Evolutionary conservation across 2,888 invertebrate genomes (phyloP).

Genomic region (Eristalis pertinax): DNA sequence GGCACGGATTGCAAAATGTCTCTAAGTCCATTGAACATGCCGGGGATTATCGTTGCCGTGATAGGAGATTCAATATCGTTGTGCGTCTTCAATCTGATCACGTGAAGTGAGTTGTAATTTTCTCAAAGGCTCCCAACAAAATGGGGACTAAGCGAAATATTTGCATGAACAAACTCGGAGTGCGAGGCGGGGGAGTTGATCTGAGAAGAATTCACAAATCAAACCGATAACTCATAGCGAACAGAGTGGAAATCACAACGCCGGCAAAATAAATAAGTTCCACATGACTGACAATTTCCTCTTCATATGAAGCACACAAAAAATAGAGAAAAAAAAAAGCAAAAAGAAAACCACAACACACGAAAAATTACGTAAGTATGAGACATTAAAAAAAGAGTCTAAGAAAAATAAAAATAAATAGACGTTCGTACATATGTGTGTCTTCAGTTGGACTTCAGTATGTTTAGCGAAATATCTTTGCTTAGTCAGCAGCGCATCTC

Average conservation of each 20-base stretch:
- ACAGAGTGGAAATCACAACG: slow-evolving; percentile 2
- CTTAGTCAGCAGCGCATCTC: slow-evolving; percentile 27
- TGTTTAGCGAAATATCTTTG: neutral
- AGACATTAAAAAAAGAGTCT: slow-evolving; percentile 8
- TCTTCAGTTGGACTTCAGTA: neutral
- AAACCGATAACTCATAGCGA: neutral
- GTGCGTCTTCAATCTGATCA: neutral
- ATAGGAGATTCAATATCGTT: too few relatives aligned
- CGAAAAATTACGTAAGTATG: slow-evolving; percentile 29
- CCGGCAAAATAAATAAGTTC: slow-evolving; percentile 4
- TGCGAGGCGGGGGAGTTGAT: neutral
- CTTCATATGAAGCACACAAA: neutral
- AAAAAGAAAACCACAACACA: neutral
- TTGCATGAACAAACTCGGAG: neutral
- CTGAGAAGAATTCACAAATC: neutral
- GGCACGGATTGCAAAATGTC: neutral
- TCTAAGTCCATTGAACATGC: neutral
- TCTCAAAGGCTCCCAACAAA: too few relatives aligned
- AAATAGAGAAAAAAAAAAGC: too few relatives aligned
- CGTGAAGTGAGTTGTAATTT: neutral
- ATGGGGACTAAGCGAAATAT: neutral
- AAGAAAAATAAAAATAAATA: slow-evolving; percentile 12
- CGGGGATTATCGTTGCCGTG: neutral
- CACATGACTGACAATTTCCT: slow-evolving; percentile 55
- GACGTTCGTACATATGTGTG: neutral